These are phyloP conservation scores for Sicus ferrugineus DNA, from an alignment of 2,888 invertebrate genomes.

Conservation along the genomic window DNA sequence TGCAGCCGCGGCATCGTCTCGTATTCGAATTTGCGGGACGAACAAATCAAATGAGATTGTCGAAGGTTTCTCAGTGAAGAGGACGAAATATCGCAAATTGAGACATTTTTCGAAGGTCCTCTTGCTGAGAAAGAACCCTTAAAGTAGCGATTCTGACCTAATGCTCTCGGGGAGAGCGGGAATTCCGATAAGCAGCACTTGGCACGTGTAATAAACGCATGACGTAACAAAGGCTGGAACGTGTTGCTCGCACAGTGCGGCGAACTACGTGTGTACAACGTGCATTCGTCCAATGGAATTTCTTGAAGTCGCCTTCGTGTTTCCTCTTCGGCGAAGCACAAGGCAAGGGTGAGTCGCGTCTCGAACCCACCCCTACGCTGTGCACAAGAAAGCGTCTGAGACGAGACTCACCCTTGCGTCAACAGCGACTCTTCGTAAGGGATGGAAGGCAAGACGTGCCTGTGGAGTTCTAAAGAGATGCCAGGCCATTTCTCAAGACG, in stretches of 20 bases:
- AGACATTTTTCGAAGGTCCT: too few species aligned
- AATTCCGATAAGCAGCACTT: neutral
- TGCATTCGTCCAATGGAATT: constrained; percentile 24
- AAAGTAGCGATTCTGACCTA: too few species aligned
- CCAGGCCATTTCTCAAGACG: constrained; percentile 20
- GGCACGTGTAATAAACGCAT: neutral
- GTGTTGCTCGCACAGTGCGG: constrained; percentile 34
- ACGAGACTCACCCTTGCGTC: constrained; percentile 9
- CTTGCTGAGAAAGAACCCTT: too few species aligned
- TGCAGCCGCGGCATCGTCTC: too few species aligned
- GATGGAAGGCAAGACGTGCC: constrained; percentile 8
- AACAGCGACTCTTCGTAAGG: constrained; percentile 5
- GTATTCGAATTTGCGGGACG: too few species aligned
- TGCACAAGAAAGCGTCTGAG: neutral
- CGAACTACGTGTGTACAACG: constrained; percentile 29
- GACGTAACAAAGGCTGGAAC: constrained; percentile 35
- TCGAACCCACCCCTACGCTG: neutral
- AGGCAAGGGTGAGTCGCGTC: neutral
- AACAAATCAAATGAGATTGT: too few species aligned
- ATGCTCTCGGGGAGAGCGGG: too few species aligned
- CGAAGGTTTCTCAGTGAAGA: too few species aligned
- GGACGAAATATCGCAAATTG: too few species aligned
- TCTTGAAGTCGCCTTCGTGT: neutral
- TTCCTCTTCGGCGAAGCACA: neutral
- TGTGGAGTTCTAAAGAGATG: constrained; percentile 26